phyloP scores from a whole-genome alignment of 2,888 invertebrate genomes.

The Amitus sp. region DNA sequence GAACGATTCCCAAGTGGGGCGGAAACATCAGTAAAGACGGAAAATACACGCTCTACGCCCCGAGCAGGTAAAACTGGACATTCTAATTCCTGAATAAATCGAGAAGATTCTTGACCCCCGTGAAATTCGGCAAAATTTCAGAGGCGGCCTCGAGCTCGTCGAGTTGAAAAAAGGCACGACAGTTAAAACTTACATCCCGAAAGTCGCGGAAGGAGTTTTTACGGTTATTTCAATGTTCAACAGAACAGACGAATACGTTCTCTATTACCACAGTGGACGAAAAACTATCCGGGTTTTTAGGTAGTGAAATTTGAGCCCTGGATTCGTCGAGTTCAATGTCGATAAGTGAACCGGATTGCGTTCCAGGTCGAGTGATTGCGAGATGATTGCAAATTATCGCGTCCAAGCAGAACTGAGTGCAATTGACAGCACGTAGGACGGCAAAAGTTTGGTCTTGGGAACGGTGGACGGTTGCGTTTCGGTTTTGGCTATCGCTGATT shows the following conservation, averaged over 20 bases:
- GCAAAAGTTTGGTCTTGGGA: slow-evolving; percentile 84
- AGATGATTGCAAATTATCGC: slow-evolving; percentile 91
- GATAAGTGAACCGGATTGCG: too few species aligned
- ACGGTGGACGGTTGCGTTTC: slow-evolving; percentile 95
- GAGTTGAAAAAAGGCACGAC: slow-evolving; percentile 91
- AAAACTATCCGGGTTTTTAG: slow-evolving; percentile 94
- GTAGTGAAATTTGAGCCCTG: slow-evolving; percentile 56
- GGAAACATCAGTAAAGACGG: slow-evolving; percentile 89
- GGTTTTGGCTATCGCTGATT: slow-evolving; percentile 84
- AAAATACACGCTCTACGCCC: slow-evolving; percentile 92
- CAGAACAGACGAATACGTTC: slow-evolving; percentile 91
- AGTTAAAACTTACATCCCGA: slow-evolving; percentile 89
- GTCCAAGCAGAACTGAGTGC: slow-evolving; percentile 90
- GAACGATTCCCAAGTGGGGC: slow-evolving; percentile 91
- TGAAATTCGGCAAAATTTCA: too few species aligned
- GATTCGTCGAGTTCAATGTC: too few species aligned
- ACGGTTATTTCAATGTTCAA: slow-evolving; percentile 95
- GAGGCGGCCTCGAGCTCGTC: slow-evolving; percentile 92
- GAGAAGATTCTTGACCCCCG: too few species aligned
- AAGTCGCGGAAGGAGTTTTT: slow-evolving; percentile 97
- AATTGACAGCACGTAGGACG: slow-evolving; percentile 86
- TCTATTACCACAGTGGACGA: slow-evolving; percentile 96
- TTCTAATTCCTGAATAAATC: too few species aligned
- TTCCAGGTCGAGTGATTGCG: slow-evolving; percentile 87
- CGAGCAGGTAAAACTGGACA: slow-evolving; percentile 79